These are phyloP conservation scores for Indicator indicator DNA, from an alignment of 2,113 vertebrate species.

Conservation along the genomic window DNA sequence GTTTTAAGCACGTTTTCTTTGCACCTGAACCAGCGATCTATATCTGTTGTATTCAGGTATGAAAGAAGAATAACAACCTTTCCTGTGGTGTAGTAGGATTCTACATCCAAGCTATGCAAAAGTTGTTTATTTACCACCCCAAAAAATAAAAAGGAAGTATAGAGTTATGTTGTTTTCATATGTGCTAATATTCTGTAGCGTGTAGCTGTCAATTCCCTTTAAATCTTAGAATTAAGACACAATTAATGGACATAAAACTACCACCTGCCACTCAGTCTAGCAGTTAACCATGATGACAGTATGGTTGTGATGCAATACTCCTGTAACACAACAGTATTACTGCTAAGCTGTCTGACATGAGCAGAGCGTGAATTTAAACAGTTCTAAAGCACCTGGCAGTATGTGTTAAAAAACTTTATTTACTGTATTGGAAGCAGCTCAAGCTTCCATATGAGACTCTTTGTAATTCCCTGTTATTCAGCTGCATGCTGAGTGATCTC, in stretches of 20 bases:
- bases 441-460: not conserved
- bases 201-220: not conserved
- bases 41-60: not conserved
- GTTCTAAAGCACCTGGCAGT: not conserved
- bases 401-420: not conserved
- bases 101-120: not conserved
- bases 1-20: not conserved
- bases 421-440: not conserved
- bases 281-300: not conserved
- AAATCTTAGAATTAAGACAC: not conserved
- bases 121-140: not conserved
- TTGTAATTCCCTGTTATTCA: not conserved
- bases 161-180: not conserved
- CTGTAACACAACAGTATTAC: not conserved
- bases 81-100: not conserved
- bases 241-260: slow-evolving; percentile 25
- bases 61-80: not conserved
- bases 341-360: not conserved
- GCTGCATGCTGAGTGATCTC: not conserved
- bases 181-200: not conserved
- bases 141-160: not conserved
- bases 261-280: slow-evolving; percentile 1
- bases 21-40: not conserved
- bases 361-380: not conserved
- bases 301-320: not conserved